These are phyloP conservation scores for Salpingus planirostris DNA, from an alignment of 2,888 invertebrate genomes.

Conservation along the genomic window DNA sequence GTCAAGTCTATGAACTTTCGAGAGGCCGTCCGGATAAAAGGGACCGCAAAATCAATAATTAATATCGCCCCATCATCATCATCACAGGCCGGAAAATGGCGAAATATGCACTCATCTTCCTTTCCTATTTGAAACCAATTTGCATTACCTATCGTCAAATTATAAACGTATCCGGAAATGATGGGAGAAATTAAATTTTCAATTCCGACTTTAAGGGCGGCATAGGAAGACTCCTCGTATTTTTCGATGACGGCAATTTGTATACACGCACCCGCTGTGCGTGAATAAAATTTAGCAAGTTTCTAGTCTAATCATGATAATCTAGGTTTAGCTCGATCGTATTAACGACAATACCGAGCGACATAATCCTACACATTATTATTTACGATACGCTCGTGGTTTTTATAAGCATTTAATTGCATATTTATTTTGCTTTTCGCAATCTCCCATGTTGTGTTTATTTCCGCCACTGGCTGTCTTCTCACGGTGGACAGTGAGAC, in stretches of 20 bases:
- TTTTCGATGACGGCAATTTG: too few relatives aligned
- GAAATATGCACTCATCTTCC: too few relatives aligned
- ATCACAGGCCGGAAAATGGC: too few relatives aligned
- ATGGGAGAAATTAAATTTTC: not conserved
- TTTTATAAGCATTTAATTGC: slow-evolving; percentile 13
- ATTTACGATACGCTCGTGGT: slow-evolving; percentile 15
- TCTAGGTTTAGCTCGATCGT: too few relatives aligned
- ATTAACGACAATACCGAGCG: too few relatives aligned
- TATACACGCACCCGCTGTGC: too few relatives aligned
- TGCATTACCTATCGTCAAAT: slow-evolving; percentile 1
- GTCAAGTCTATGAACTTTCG: slow-evolving; percentile 21
- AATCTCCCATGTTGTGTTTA: slow-evolving; percentile 14
- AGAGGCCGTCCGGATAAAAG: slow-evolving; percentile 18
- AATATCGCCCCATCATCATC: too few relatives aligned
- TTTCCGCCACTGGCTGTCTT: slow-evolving; percentile 15
- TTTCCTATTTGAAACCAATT: slow-evolving; percentile 1
- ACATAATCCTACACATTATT: slow-evolving; percentile 4
- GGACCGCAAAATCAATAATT: slow-evolving; percentile 5
- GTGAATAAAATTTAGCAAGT: too few relatives aligned
- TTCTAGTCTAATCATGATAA: too few relatives aligned
- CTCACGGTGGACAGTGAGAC: slow-evolving; percentile 20
- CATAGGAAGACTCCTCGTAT: too few relatives aligned
- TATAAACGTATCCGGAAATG: not conserved
- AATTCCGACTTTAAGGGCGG: too few relatives aligned
- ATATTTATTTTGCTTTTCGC: slow-evolving; percentile 13